Conservation (phyloP, 2,888 invertebrate species). For the Caenorhabditis virilis region DNA sequence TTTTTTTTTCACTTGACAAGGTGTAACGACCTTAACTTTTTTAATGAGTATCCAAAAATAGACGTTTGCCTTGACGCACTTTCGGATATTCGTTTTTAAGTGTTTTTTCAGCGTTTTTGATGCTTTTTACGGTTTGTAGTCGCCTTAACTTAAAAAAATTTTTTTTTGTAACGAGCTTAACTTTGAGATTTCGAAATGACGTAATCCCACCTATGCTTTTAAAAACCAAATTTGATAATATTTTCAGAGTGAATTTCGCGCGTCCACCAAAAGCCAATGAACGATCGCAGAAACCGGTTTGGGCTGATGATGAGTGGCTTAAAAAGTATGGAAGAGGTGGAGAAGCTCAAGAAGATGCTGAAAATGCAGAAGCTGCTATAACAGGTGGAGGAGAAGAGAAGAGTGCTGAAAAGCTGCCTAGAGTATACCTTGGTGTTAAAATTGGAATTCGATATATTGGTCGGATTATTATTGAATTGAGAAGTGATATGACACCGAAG, state of each 20-base stretch:
- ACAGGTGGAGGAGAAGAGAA: not conserved
- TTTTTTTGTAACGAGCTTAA: no score
- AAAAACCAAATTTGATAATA: no score
- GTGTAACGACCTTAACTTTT: no score
- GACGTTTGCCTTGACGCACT: no score
- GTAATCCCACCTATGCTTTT: no score
- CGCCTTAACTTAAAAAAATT: no score
- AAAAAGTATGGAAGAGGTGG: constrained; percentile 80
- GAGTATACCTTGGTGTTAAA: constrained; percentile 90
- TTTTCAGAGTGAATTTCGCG: constrained; percentile 78
- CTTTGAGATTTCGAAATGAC: no score
- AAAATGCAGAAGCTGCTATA: constrained; percentile 24
- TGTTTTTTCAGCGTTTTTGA: no score
- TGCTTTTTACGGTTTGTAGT: no score
- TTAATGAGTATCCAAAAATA: no score
- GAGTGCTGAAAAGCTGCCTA: constrained; percentile 42
- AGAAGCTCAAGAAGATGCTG: constrained; percentile 29
- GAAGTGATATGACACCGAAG: constrained; percentile 89
- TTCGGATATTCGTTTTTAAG: no score
- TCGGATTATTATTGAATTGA: constrained; percentile 86
- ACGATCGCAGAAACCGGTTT: constrained; percentile 77
- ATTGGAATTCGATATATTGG: constrained; percentile 79
- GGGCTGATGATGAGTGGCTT: constrained; percentile 98
- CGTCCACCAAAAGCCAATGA: constrained; percentile 95
- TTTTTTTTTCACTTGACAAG: no score